A percentile compares a stretch with the other conserved stretches of the same genome.
Conservation (phyloP, 1,140 invertebrate genomes). For the Lucilia sericata region DNA sequence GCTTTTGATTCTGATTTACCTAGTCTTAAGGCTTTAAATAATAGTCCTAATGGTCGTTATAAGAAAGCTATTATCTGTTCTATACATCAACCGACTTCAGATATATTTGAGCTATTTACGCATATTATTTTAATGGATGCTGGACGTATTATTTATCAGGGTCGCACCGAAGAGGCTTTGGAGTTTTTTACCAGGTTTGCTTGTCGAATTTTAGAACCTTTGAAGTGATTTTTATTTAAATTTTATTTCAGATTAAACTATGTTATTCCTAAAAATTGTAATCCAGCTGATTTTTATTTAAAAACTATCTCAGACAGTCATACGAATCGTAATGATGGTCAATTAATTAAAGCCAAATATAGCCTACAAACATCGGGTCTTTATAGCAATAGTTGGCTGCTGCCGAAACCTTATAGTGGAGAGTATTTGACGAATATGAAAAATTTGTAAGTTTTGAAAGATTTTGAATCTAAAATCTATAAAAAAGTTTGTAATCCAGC, state of each 20-base stretch:
- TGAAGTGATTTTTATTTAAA: not conserved
- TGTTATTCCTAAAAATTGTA: conserved; percentile 73
- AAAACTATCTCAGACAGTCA: conserved; percentile 70
- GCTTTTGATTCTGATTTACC: conserved; percentile 56
- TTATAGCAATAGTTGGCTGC: conserved; percentile 60
- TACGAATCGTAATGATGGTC: conserved; percentile 66
- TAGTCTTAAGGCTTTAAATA: conserved; percentile 54
- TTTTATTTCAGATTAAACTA: conserved; percentile 70
- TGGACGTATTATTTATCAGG: conserved; percentile 85
- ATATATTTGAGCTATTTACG: conserved; percentile 85
- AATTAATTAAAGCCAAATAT: conserved; percentile 64
- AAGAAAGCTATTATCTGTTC: conserved; percentile 82
- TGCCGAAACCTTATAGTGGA: conserved; percentile 54
- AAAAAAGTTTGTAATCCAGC: no score
- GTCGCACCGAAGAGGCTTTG: conserved; percentile 74
- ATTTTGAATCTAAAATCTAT: no score
- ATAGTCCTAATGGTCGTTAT: conserved; percentile 70
- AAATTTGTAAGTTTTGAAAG: conserved; percentile 54
- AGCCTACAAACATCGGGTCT: conserved; percentile 62
- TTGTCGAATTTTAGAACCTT: not conserved
- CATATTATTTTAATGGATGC: conserved; percentile 81
- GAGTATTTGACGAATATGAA: conserved; percentile 58
- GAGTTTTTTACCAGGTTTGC: conserved; percentile 75
- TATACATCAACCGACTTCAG: conserved; percentile 89
- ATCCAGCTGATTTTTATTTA: conserved; percentile 78